Percentiles rank a stretch among this genome's conserved stretches.
These are phyloP conservation scores for Alca torda DNA, from an alignment of 2,797 vertebrate species.

Conservation along the genomic window DNA sequence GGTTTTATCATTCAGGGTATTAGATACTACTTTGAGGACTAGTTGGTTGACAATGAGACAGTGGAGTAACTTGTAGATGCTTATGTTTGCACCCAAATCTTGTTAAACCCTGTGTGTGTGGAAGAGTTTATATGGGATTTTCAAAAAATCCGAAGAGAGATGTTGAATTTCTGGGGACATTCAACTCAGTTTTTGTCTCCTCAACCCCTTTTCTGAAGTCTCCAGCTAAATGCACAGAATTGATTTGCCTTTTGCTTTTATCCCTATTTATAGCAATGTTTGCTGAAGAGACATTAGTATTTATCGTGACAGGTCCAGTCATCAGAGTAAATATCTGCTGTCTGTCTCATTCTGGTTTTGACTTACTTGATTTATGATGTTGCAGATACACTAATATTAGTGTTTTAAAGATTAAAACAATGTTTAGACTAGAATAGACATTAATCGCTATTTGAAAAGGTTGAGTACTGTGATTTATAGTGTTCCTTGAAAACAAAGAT, in stretches of 20 bases:
- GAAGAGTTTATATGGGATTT: background rate
- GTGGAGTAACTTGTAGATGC: background rate
- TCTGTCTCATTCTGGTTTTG: constrained; percentile 4
- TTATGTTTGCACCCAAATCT: background rate
- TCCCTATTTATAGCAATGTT: background rate
- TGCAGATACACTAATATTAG: constrained; percentile 25
- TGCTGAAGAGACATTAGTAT: constrained; percentile 27
- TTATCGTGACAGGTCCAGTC: constrained; percentile 20
- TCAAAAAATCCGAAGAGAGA: background rate
- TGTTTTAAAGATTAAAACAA: constrained; percentile 61
- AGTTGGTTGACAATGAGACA: background rate
- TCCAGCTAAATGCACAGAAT: background rate
- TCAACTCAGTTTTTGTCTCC: background rate
- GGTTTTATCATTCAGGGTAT: background rate
- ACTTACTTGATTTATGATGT: constrained; percentile 48
- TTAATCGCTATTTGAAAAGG: constrained; percentile 54
- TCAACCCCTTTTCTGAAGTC: background rate
- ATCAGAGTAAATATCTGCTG: constrained; percentile 35
- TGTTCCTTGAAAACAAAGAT: constrained; percentile 38
- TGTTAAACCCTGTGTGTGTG: background rate
- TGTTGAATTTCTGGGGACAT: background rate
- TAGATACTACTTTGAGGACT: background rate
- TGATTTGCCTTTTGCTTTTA: background rate
- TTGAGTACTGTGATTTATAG: constrained; percentile 60
- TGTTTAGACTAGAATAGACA: constrained; percentile 37